Conservation (phyloP, 1,140 invertebrate species). For the Zaprionus tsacasi region DNA sequence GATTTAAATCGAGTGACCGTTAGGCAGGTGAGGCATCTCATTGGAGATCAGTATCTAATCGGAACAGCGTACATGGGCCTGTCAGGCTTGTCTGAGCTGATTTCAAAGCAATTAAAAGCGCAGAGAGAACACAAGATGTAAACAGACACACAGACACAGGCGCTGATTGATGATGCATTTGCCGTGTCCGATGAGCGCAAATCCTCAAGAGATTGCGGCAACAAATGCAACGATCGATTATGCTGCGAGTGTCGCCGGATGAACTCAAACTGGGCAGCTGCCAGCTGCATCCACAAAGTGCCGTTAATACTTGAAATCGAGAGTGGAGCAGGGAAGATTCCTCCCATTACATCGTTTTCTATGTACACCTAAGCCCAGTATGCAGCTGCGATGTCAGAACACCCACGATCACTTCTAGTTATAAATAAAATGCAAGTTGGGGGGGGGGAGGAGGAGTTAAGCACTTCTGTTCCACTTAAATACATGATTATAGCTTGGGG, state of each 20-base stretch:
- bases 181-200: slow-evolving; percentile 39
- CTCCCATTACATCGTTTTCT: slow-evolving; percentile 60
- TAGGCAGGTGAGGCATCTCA: slow-evolving; percentile 46
- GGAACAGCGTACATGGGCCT: slow-evolving; percentile 5
- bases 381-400: slow-evolving; percentile 60
- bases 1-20: slow-evolving; percentile 72
- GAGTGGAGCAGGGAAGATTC: not conserved
- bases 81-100: slow-evolving; percentile 52
- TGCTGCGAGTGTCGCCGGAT: slow-evolving; percentile 25
- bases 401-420: slow-evolving; percentile 49
- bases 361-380: slow-evolving; percentile 17
- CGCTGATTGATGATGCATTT: slow-evolving; percentile 61
- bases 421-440: slow-evolving; percentile 46
- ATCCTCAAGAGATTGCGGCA: slow-evolving; percentile 40
- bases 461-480: slow-evolving; percentile 12
- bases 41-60: slow-evolving; percentile 53
- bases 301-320: slow-evolving; percentile 69
- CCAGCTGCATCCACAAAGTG: slow-evolving; percentile 41
- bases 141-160: slow-evolving; percentile 26
- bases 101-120: slow-evolving; percentile 71
- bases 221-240: slow-evolving; percentile 47
- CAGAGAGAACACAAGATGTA: slow-evolving; percentile 5
- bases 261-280: slow-evolving; percentile 13
- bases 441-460: slow-evolving; percentile 12
- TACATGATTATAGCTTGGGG: not conserved